Conservation (phyloP, 1,140 invertebrate genomes). For the Ceratosolen fusciceps region DNA sequence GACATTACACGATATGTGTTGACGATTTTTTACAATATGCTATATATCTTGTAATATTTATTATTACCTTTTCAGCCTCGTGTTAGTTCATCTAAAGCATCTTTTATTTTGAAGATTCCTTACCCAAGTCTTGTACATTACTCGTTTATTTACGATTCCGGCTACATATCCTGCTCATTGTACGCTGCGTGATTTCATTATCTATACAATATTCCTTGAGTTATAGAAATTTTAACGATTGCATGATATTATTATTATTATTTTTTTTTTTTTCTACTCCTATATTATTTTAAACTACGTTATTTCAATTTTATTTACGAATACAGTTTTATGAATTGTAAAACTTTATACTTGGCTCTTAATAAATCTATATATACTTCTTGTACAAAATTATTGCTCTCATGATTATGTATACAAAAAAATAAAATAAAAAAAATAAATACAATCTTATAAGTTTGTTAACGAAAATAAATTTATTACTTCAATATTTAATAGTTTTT, state of each 20-base stretch:
- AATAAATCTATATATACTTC: too few species aligned
- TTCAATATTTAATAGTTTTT: too few species aligned
- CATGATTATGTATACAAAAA: too few species aligned
- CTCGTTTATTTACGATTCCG: background rate
- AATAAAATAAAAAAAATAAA: too few species aligned
- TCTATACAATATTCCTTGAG: background rate
- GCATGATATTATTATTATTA: too few species aligned
- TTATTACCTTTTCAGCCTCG: background rate
- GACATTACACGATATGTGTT: background rate
- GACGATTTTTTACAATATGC: background rate
- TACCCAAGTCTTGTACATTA: background rate
- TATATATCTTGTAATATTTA: background rate
- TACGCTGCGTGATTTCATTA: background rate
- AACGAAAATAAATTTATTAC: too few species aligned
- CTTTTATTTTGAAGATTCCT: background rate
- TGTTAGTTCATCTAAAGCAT: background rate
- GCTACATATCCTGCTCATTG: background rate
- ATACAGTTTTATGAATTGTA: too few species aligned
- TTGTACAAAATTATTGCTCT: too few species aligned
- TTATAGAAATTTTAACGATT: background rate
- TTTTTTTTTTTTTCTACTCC: too few species aligned
- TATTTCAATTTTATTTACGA: background rate
- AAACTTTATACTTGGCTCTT: too few species aligned
- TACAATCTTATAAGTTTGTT: too few species aligned
- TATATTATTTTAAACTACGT: too few species aligned